phyloP scores from a whole-genome alignment of 2,797 vertebrate species.

The Taeniopygia guttata region DNA sequence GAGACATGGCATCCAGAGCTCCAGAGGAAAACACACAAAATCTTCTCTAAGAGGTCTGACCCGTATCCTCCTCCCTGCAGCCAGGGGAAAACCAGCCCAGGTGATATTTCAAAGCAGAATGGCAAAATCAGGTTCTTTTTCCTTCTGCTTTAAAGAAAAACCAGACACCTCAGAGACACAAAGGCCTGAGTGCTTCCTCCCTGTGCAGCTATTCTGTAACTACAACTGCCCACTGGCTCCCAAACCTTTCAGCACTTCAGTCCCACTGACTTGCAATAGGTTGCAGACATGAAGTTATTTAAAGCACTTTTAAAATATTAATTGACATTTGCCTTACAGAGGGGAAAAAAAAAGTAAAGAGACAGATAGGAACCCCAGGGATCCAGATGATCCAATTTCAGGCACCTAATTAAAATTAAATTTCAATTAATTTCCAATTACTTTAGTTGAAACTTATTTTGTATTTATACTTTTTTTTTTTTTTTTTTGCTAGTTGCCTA shows the following conservation, averaged over 20 bases:
- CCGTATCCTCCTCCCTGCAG: background rate
- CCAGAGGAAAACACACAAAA: background rate
- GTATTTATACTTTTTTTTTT: slow-evolving; percentile 5
- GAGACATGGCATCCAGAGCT: background rate
- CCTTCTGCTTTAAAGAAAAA: background rate
- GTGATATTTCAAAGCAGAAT: background rate
- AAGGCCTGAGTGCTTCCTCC: background rate
- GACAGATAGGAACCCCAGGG: background rate
- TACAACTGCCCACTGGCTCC: background rate
- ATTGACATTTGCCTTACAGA: slow-evolving; percentile 37
- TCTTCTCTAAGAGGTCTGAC: background rate
- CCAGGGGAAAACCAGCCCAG: background rate
- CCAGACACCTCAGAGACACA: background rate
- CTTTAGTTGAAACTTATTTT: slow-evolving; percentile 50
- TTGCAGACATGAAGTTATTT: slow-evolving; percentile 38
- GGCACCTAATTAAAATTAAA: slow-evolving; percentile 61
- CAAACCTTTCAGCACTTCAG: background rate
- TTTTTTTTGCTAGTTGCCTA: background rate
- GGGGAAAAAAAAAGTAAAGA: background rate
- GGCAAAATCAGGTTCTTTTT: background rate
- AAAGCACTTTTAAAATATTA: slow-evolving; percentile 52
- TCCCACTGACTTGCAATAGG: background rate
- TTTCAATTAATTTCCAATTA: slow-evolving; percentile 60
- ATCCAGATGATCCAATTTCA: slow-evolving; percentile 28
- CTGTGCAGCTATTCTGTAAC: background rate